Evolutionary conservation across 2,113 vertebrate species (phyloP).

Genomic region (Rafetus swinhoei): DNA sequence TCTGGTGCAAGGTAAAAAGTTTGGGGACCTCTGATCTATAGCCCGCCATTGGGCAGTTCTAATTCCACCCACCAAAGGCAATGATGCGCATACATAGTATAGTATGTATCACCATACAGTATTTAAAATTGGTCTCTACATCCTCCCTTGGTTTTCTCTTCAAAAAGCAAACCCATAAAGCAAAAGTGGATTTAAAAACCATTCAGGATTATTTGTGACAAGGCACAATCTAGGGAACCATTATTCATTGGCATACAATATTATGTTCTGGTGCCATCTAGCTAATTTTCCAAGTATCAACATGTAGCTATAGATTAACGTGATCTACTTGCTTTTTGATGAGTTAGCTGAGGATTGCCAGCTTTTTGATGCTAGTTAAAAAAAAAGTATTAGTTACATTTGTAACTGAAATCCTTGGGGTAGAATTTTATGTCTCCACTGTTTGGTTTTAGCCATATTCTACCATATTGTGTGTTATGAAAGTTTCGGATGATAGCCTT

Average conservation of each 20-base stretch:
- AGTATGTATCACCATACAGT: background rate
- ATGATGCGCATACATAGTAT: background rate
- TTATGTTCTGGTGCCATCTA: constrained; percentile 15
- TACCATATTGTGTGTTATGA: no score
- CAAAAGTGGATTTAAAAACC: background rate
- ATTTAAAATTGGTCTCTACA: background rate
- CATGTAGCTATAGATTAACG: background rate
- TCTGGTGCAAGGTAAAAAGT: background rate
- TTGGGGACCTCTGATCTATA: background rate
- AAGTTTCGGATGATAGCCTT: no score
- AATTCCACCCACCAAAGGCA: background rate
- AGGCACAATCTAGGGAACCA: background rate
- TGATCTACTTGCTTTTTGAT: background rate
- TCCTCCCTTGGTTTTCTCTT: background rate
- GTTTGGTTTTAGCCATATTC: no score
- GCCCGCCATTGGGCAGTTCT: background rate
- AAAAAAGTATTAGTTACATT: background rate
- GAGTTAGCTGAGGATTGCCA: no score
- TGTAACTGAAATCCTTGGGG: no score
- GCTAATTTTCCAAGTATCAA: background rate
- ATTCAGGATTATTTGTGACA: background rate
- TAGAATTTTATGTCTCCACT: no score
- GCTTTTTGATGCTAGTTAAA: background rate
- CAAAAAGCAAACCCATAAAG: background rate
- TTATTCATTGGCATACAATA: background rate